A percentile compares a stretch with the other conserved stretches of the same genome.
These are phyloP conservation scores for Phortica variegata DNA, from an alignment of 1,140 invertebrate species.

Conservation along the genomic window DNA sequence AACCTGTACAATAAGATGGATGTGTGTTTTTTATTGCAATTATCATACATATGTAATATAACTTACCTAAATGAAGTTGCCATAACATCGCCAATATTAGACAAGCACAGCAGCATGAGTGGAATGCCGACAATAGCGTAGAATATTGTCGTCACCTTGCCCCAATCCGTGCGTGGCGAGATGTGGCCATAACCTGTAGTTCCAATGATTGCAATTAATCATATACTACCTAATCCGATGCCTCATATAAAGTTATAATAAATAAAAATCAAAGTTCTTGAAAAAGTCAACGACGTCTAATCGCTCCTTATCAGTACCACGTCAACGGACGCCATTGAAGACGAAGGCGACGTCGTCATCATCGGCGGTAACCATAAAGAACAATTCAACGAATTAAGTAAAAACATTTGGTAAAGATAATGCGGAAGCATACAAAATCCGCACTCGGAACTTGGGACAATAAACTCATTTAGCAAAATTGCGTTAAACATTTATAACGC, in stretches of 20 bases:
- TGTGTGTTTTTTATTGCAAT: not conserved
- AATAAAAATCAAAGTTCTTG: not conserved
- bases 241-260: too few relatives aligned
- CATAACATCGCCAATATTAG: constrained; percentile 95
- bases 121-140: constrained; percentile 95
- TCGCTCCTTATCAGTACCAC: too few relatives aligned
- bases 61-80: constrained; percentile 82
- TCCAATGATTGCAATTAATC: too few relatives aligned
- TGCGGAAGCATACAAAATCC: constrained; percentile 1
- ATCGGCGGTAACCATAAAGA: too few relatives aligned
- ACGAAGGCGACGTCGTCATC: too few relatives aligned
- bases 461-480: constrained; percentile 27
- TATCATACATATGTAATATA: not conserved
- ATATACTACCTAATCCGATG: too few relatives aligned
- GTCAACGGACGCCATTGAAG: too few relatives aligned
- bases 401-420: not conserved
- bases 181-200: constrained; percentile 94
- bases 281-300: too few relatives aligned
- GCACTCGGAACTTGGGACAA: constrained; percentile 23
- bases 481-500: constrained; percentile 2
- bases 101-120: constrained; percentile 88
- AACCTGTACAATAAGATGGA: too few relatives aligned
- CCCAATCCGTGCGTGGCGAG: constrained; percentile 86
- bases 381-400: too few relatives aligned
- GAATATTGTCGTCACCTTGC: constrained; percentile 92